Percentiles rank a stretch among this genome's conserved stretches.
These are phyloP conservation scores for Drosophila neocordata DNA, from an alignment of 1,140 invertebrate genomes.

Conservation along the genomic window DNA sequence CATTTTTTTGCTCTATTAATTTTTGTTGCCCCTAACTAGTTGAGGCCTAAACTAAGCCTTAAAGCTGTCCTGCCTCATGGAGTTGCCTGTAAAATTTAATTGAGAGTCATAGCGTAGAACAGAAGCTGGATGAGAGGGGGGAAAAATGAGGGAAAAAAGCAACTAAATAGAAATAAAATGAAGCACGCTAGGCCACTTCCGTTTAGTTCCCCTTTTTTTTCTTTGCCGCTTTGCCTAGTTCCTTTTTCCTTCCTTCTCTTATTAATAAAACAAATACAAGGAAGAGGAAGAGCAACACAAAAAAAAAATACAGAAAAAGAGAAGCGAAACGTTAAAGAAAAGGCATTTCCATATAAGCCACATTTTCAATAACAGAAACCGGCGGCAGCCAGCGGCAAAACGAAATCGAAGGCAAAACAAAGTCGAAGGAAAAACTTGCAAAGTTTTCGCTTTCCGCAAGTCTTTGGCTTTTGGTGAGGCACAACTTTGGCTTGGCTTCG, in stretches of 20 bases:
- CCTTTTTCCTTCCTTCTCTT: slow-evolving; percentile 39
- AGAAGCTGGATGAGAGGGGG: slow-evolving; percentile 10
- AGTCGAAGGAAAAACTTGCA: slow-evolving; percentile 22
- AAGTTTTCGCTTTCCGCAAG: slow-evolving; percentile 23
- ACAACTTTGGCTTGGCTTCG: slow-evolving; percentile 13
- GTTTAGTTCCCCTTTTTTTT: slow-evolving; percentile 42
- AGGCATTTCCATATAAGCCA: slow-evolving; percentile 71
- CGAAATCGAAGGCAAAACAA: slow-evolving; percentile 3
- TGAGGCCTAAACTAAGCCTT: slow-evolving; percentile 42
- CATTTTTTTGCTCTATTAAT: slow-evolving; percentile 76
- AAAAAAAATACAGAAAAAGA: background rate
- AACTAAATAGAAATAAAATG: slow-evolving; percentile 60
- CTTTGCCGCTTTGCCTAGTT: slow-evolving; percentile 21
- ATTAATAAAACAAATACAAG: slow-evolving; percentile 76
- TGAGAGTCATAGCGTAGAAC: slow-evolving; percentile 32
- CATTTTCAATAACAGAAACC: slow-evolving; percentile 68
- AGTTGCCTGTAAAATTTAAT: slow-evolving; percentile 69
- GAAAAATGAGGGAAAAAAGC: slow-evolving; percentile 32
- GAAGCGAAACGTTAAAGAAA: background rate
- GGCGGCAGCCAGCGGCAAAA: slow-evolving; percentile 7
- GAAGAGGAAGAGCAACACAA: slow-evolving; percentile 9
- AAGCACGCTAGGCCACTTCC: slow-evolving; percentile 65
- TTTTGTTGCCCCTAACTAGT: slow-evolving; percentile 62
- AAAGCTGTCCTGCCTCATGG: slow-evolving; percentile 15
- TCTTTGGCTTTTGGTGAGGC: slow-evolving; percentile 10